Percentiles rank a stretch among this genome's conserved stretches.
These are phyloP conservation scores for Dendrocincla tyrannina DNA, from an alignment of 2,797 vertebrate species.

Conservation along the genomic window DNA sequence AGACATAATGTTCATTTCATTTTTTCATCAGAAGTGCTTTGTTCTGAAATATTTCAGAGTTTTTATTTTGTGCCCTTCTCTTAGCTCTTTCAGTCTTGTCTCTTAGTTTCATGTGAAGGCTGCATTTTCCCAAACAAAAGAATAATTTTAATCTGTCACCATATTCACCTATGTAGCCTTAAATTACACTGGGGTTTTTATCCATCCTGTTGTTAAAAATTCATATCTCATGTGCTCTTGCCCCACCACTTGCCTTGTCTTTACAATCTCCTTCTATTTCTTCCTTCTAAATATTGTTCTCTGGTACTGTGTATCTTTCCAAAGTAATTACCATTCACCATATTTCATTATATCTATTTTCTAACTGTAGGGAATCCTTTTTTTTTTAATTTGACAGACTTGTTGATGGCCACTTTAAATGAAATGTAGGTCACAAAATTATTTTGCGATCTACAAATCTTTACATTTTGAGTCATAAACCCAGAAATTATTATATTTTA, in stretches of 20 bases:
- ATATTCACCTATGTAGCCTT: neutral
- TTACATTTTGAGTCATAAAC: neutral
- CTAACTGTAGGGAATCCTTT: neutral
- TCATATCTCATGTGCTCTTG: neutral
- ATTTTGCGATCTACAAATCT: neutral
- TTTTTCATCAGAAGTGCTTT: neutral
- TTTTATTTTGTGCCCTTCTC: neutral
- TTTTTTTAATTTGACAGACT: neutral
- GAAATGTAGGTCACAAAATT: neutral
- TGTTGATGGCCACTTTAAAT: neutral
- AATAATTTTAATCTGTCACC: neutral
- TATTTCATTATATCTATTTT: neutral
- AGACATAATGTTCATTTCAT: neutral
- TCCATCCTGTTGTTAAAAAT: neutral
- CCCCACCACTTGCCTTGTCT: neutral
- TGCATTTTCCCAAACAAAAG: neutral
- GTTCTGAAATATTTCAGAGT: neutral
- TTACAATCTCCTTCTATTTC: neutral
- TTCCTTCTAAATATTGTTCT: neutral
- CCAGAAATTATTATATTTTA: constrained; percentile 28
- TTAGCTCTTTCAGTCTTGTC: neutral
- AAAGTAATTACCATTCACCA: neutral
- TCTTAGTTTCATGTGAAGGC: neutral
- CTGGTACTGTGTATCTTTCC: neutral
- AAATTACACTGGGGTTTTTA: neutral